A percentile compares a stretch with the other conserved stretches of the same genome.
phyloP scores from a whole-genome alignment of 37 sponge, comb jelly and placozoan species.

The Diacarnus erythraeanus region DNA sequence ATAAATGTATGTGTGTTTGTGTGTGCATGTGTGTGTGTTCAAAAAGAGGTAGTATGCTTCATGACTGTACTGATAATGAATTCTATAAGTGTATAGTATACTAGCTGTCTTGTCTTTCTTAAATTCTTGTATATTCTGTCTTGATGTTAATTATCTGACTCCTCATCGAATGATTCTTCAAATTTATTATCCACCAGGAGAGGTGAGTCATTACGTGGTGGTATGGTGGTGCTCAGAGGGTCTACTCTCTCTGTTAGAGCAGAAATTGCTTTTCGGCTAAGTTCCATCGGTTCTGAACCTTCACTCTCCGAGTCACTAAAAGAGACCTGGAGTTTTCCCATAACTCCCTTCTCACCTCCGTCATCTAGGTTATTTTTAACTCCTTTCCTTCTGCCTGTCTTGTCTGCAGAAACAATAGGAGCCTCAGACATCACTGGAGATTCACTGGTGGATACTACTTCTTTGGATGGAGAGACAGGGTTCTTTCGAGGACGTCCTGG shows the following conservation, averaged over 20 bases:
- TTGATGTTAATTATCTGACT: constrained; percentile 1
- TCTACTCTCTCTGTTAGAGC: constrained; percentile 15
- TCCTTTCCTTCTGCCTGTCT: too few relatives aligned
- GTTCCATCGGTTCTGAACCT: not conserved
- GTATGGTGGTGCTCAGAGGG: not conserved
- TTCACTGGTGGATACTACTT: not conserved
- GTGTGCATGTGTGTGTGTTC: not conserved
- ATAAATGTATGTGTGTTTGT: not conserved
- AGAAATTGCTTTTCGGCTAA: not conserved
- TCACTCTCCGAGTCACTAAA: constrained; percentile 44
- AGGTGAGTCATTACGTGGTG: constrained; percentile 2
- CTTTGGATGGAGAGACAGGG: not conserved
- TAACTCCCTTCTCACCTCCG: not conserved
- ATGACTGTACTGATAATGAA: too few relatives aligned
- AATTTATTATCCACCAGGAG: not conserved
- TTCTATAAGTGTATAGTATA: too few relatives aligned
- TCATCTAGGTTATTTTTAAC: too few relatives aligned
- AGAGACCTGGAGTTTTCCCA: not conserved
- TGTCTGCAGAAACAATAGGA: too few relatives aligned
- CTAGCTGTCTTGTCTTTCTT: too few relatives aligned
- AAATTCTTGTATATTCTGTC: too few relatives aligned
- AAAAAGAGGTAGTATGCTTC: not conserved
- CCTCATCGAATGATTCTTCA: constrained; percentile 24
- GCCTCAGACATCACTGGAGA: not conserved
- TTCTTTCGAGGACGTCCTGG: not conserved